Percentiles rank a stretch among this genome's conserved stretches.
These are phyloP conservation scores for Chironomus striatipennis DNA, from an alignment of 1,140 invertebrate species.

Conservation along the genomic window DNA sequence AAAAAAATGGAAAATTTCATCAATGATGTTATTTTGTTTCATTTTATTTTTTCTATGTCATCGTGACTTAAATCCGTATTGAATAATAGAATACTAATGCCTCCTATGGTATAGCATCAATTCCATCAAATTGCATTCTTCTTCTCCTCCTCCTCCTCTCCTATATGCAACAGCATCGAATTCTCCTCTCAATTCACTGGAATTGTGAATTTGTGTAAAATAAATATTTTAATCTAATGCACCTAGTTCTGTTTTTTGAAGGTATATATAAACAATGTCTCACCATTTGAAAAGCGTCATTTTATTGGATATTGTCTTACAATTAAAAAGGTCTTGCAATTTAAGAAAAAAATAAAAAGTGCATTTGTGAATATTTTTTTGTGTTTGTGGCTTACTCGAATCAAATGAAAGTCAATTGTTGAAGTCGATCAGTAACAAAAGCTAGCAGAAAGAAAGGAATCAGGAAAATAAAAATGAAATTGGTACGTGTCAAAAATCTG, in stretches of 20 bases:
- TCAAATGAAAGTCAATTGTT: background rate
- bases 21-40: too few species aligned
- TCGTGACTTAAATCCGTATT: too few species aligned
- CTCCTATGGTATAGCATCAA: too few species aligned
- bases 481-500: background rate
- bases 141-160: too few species aligned
- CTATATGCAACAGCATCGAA: too few species aligned
- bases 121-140: too few species aligned
- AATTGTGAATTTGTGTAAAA: too few species aligned
- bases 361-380: background rate
- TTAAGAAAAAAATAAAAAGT: background rate
- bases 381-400: background rate
- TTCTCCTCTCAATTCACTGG: too few species aligned
- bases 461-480: background rate
- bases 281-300: constrained; percentile 10
- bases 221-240: too few species aligned
- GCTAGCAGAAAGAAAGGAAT: background rate
- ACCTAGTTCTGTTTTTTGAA: background rate
- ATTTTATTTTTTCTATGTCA: too few species aligned
- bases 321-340: background rate
- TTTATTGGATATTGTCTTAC: background rate
- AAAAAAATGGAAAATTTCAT: too few species aligned
- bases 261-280: constrained; percentile 14
- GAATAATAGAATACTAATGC: too few species aligned
- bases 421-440: background rate